A percentile compares a stretch with the other conserved stretches of the same genome.
Conservation (phyloP, 2,797 vertebrate species). For the Thalassophryne amazonica region DNA sequence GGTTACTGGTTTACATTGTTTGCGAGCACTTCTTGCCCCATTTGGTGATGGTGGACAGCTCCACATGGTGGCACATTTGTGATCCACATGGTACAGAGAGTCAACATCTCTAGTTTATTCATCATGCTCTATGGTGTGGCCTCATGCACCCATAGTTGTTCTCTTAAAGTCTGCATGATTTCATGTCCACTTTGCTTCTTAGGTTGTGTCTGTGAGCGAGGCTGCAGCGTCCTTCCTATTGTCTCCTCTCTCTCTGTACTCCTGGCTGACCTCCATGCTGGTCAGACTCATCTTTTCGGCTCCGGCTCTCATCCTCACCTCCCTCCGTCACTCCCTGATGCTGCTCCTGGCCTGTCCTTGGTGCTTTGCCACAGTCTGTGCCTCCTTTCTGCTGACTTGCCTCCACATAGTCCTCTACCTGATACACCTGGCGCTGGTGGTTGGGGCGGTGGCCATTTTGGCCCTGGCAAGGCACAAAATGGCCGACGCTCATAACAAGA, state of each 20-base stretch:
- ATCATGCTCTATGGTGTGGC: too few relatives aligned
- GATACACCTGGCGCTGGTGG: slow-evolving; percentile 53
- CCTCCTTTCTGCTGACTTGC: slow-evolving; percentile 36
- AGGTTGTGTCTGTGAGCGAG: slow-evolving; percentile 38
- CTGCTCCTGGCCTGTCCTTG: slow-evolving; percentile 57
- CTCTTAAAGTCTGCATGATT: background rate
- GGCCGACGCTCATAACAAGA: background rate
- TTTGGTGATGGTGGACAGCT: too few relatives aligned
- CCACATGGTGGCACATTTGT: too few relatives aligned
- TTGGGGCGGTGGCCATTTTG: slow-evolving; percentile 38
- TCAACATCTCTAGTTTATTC: too few relatives aligned
- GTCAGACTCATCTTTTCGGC: slow-evolving; percentile 45
- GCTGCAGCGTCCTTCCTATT: slow-evolving; percentile 44
- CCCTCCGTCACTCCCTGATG: slow-evolving; percentile 42
- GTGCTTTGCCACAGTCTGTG: slow-evolving; percentile 22
- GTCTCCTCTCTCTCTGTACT: slow-evolving; percentile 64
- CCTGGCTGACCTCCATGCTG: slow-evolving; percentile 51
- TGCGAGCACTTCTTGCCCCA: too few relatives aligned
- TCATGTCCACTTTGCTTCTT: background rate
- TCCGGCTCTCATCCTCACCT: slow-evolving; percentile 41
- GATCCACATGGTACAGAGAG: too few relatives aligned
- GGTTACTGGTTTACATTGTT: too few relatives aligned
- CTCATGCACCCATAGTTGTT: too few relatives aligned
- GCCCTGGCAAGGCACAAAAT: slow-evolving; percentile 16
- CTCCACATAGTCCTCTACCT: slow-evolving; percentile 50